phyloP scores from a whole-genome alignment of 2,797 vertebrate genomes.

The Tragopan temminckii region DNA sequence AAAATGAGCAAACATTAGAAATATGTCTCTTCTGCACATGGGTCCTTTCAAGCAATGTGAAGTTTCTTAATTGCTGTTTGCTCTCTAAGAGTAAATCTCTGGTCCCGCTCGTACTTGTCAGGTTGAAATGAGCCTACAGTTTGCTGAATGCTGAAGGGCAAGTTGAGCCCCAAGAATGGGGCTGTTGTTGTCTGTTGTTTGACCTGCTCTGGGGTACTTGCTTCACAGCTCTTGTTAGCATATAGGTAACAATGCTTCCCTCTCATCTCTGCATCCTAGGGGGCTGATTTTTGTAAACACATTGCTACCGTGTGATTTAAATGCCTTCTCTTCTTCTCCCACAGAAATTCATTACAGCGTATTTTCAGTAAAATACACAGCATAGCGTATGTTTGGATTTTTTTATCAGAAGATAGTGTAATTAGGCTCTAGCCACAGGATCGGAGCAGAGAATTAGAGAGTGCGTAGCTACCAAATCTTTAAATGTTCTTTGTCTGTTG shows the following conservation, averaged over 20 bases:
- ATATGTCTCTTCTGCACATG: not conserved
- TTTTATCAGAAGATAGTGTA: constrained; percentile 81
- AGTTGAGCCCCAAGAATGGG: constrained; percentile 35
- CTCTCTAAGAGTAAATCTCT: constrained; percentile 14
- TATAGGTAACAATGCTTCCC: constrained; percentile 68
- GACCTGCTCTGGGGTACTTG: constrained; percentile 44
- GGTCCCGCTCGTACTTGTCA: constrained; percentile 2
- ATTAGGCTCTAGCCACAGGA: constrained; percentile 83
- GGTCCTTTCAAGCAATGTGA: constrained; percentile 34
- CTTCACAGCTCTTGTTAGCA: constrained; percentile 67
- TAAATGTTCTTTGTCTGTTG: constrained; percentile 34
- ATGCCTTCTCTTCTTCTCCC: not conserved
- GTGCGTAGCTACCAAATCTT: not conserved
- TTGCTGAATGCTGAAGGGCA: not conserved
- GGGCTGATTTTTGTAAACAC: constrained; percentile 13
- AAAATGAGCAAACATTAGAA: not conserved
- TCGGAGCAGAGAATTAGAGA: constrained; percentile 16
- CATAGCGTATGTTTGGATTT: constrained; percentile 73
- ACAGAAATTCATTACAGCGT: constrained; percentile 19
- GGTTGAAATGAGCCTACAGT: not conserved
- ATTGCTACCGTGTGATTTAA: constrained; percentile 43
- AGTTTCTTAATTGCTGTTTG: constrained; percentile 41
- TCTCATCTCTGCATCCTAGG: constrained; percentile 12
- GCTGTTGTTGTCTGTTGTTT: constrained; percentile 61
- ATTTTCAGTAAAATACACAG: constrained; percentile 69